Percentiles rank a stretch among this genome's conserved stretches.
Evolutionary conservation across 2,888 invertebrate genomes (phyloP).

Genomic region (Pemphredon lugubris): DNA sequence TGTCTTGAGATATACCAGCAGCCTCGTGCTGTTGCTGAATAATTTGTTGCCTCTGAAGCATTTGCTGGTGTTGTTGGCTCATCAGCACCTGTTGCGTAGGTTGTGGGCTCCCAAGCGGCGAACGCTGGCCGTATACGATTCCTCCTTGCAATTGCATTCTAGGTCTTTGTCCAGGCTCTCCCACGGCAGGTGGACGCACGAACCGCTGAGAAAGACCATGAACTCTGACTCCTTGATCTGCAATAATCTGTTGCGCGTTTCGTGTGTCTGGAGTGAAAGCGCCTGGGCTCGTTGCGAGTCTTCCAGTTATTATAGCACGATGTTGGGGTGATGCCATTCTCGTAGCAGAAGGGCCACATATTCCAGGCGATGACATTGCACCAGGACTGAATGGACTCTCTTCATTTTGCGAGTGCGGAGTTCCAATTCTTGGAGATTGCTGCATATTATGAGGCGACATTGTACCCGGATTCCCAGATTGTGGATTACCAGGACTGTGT

Average conservation of each 20-base stretch:
- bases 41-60: conserved; percentile 81
- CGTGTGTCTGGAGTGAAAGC: conserved; percentile 72
- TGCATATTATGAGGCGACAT: conserved; percentile 84
- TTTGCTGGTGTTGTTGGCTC: conserved; percentile 79
- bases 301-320: conserved; percentile 77
- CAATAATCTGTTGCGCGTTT: conserved; percentile 75
- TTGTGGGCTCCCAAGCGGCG: conserved; percentile 78
- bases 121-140: conserved; percentile 77
- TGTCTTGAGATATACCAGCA: conserved; percentile 66
- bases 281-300: conserved; percentile 83
- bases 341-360: conserved; percentile 81
- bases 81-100: conserved; percentile 75
- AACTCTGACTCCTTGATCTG: conserved; percentile 70
- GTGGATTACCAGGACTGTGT: conserved; percentile 82
- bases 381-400: conserved; percentile 84
- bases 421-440: conserved; percentile 84
- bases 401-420: conserved; percentile 85
- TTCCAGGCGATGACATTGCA: conserved; percentile 81
- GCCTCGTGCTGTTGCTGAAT: conserved; percentile 81
- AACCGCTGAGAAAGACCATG: conserved; percentile 78
- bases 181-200: conserved; percentile 79
- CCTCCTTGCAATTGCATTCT: conserved; percentile 76
- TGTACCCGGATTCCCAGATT: conserved; percentile 78
- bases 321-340: conserved; percentile 85
- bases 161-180: conserved; percentile 76